Evolutionary conservation across 2,888 invertebrate species (phyloP).

Genomic region (Thecophora atra): DNA sequence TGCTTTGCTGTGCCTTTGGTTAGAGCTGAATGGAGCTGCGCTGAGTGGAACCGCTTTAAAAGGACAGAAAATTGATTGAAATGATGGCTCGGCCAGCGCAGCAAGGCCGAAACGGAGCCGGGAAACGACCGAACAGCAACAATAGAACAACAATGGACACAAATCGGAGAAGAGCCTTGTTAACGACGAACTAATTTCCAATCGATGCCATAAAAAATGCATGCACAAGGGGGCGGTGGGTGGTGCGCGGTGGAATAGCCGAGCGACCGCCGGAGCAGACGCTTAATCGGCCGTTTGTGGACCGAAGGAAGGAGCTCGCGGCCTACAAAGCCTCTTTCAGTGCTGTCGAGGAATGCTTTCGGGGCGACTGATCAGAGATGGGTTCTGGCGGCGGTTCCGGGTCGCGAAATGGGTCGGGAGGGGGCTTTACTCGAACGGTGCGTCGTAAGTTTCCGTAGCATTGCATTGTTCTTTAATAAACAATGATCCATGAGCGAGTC

Average conservation of each 20-base stretch:
- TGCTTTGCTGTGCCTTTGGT: too few relatives aligned
- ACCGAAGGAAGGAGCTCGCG: too few relatives aligned
- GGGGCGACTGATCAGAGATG: too few relatives aligned
- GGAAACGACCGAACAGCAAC: constrained; percentile 1
- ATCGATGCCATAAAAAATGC: constrained; percentile 35
- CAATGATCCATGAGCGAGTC: too few relatives aligned
- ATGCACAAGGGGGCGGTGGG: constrained; percentile 13
- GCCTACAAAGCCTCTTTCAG: too few relatives aligned
- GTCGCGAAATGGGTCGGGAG: not conserved
- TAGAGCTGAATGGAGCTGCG: too few relatives aligned
- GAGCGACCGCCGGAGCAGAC: not conserved
- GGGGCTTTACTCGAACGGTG: not conserved
- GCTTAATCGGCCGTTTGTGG: too few relatives aligned
- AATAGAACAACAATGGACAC: constrained; percentile 18
- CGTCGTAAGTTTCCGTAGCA: not conserved
- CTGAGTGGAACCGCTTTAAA: too few relatives aligned
- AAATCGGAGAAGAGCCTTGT: constrained; percentile 19
- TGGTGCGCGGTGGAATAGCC: not conserved
- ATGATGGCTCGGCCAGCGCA: not conserved
- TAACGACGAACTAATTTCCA: constrained; percentile 31
- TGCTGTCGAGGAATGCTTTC: too few relatives aligned
- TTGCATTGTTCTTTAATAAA: not conserved
- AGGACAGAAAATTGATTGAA: too few relatives aligned
- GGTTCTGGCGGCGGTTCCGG: not conserved
- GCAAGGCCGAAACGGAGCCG: not conserved